A percentile compares a stretch with the other conserved stretches of the same genome.
These are phyloP conservation scores for Hippasteria phrygiana DNA, from an alignment of 53 echinoderm and acorn worm species.

Conservation along the genomic window DNA sequence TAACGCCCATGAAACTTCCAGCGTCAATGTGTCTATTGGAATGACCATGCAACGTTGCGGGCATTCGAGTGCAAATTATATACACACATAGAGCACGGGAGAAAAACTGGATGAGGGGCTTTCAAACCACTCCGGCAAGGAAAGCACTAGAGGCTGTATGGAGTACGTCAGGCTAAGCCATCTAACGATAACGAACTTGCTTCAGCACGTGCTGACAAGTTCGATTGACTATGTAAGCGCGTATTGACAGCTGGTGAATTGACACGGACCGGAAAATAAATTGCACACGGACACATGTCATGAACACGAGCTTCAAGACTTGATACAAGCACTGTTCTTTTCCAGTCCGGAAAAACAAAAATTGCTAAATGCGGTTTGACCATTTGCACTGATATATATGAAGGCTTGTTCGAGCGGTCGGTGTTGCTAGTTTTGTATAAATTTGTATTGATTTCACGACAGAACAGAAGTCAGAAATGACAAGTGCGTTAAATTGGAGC, in stretches of 20 bases:
- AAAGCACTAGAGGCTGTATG: not conserved
- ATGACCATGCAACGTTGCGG: not conserved
- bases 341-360: too few relatives aligned
- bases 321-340: too few relatives aligned
- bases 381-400: not conserved
- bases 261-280: too few relatives aligned
- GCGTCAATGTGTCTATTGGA: not conserved
- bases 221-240: too few relatives aligned
- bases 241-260: too few relatives aligned
- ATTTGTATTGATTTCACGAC: not conserved
- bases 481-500: too few relatives aligned
- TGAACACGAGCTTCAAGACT: too few relatives aligned
- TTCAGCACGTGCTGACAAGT: not conserved
- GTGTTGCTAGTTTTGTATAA: constrained; percentile 3
- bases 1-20: not conserved
- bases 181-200: not conserved
- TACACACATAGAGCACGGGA: not conserved
- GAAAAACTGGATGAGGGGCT: not conserved
- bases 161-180: not conserved
- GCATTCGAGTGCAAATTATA: not conserved
- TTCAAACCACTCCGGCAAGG: not conserved
- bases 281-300: too few relatives aligned
- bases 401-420: not conserved
- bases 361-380: too few relatives aligned
- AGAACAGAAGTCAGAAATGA: not conserved